Evolutionary conservation across 2,888 invertebrate species (phyloP).

Genomic region (Tenthredo livida): DNA sequence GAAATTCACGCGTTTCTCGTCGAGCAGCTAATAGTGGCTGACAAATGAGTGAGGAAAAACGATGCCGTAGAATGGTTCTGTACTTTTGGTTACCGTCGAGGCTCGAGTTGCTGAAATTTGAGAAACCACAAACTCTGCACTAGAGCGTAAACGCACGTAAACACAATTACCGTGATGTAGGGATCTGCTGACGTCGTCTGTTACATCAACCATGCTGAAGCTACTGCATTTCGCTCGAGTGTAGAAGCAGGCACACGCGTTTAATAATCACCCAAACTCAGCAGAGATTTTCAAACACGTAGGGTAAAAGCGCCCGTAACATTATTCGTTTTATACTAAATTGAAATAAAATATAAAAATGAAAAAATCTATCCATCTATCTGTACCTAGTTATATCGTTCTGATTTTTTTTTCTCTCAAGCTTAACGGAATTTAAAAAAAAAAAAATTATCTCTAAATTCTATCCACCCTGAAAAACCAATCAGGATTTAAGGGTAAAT

Average conservation of each 20-base stretch:
- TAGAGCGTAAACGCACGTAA: conserved; percentile 41
- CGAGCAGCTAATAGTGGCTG: not conserved
- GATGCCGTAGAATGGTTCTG: not conserved
- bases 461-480: not conserved
- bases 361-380: not conserved
- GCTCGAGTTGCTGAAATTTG: conserved; percentile 29
- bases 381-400: not conserved
- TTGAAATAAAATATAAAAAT: not conserved
- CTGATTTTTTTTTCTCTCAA: not conserved
- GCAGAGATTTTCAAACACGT: conserved; percentile 18
- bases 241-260: conserved; percentile 8
- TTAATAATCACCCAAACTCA: conserved; percentile 30
- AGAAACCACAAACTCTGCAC: conserved; percentile 38
- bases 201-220: conserved; percentile 41
- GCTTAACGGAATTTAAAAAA: not conserved
- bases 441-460: not conserved
- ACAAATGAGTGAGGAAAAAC: conserved; percentile 14
- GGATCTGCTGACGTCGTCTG: conserved; percentile 45
- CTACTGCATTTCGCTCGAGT: conserved; percentile 20
- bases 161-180: conserved; percentile 47
- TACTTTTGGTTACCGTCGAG: conserved; percentile 3
- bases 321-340: not conserved
- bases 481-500: not conserved
- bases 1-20: not conserved
- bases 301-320: not conserved